phyloP scores from a whole-genome alignment of 2,888 invertebrate genomes.

The Sinohyriopsis cumingii region DNA sequence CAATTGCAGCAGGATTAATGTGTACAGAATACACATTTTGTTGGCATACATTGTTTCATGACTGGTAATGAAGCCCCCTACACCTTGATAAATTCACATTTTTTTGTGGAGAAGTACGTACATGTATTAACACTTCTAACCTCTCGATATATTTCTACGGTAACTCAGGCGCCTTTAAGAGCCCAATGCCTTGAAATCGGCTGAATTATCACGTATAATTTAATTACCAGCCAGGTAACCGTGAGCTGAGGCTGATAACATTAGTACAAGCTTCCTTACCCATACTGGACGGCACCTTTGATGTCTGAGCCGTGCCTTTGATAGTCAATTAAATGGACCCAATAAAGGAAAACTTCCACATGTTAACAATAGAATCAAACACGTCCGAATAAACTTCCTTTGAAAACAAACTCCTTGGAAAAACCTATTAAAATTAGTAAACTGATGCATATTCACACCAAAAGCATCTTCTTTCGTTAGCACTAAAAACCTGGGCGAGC shows the following conservation, averaged over 20 bases:
- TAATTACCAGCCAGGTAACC: neutral
- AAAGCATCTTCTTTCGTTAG: neutral
- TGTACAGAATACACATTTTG: constrained; percentile 33
- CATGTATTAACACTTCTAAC: no score
- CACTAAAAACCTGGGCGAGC: no score
- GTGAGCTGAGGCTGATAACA: neutral
- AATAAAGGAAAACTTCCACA: no score
- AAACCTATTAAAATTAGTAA: neutral
- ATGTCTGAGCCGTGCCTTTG: constrained; percentile 21
- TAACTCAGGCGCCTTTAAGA: no score
- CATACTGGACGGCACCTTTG: constrained; percentile 27
- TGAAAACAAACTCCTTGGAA: no score
- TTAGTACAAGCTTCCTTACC: constrained; percentile 6
- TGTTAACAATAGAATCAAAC: no score
- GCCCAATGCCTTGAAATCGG: neutral
- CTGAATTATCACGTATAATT: neutral
- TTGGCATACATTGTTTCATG: constrained; percentile 20
- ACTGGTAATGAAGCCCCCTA: constrained; percentile 4
- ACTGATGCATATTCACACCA: neutral
- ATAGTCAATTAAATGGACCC: constrained; percentile 3
- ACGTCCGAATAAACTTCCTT: no score
- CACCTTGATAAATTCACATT: no score
- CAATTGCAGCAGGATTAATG: constrained; percentile 29
- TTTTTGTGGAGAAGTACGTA: no score
- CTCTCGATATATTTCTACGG: no score